Base-by-base conservation (phyloP, 30 jellyfish, hydroid and myxozoan species). In the Mastigias papua region DNA sequence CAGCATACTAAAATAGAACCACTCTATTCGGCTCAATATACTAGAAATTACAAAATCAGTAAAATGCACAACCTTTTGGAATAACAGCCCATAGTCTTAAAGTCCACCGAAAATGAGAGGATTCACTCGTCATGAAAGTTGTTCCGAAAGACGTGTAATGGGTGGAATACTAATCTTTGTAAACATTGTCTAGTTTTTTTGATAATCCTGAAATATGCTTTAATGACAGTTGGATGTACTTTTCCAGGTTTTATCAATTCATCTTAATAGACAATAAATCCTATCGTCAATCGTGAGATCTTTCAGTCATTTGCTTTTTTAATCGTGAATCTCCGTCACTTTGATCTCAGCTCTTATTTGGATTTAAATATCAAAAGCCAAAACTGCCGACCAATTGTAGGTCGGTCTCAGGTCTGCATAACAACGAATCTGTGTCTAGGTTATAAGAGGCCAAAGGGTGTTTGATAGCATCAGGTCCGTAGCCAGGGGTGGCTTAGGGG, bases 221-320 rank as follows among this genome's bases (percentile, higher is more conserved):
- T 34, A 48, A 73, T 2, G 34, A 73, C 49, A 51, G 10, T 8
- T n/a, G 84, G 84, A 73, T 73, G 35, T 34, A 73, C 34, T 34
- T 73, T 73, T 11, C 84, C 84, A 17, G 84, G 84, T 9, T 34
- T 73, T 28, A 46, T 50, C 77, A 35, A 73, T 73, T 73, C 84
- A 73, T 29, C 30, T 48, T 11, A 34, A 73, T 21, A 34, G 64
- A 27, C 71, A 51, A 26, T 15, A 26, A 37, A 26, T 73, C 84
- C 84, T 17, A 11, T 27, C 66, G 65, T 33, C 46, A 73, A 2
- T 33, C 67, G 35, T 50, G 35, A 62, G 64, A 73, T 73, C 67
- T 50, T 30, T 37, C 33, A 46, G 46, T 73, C 67, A 25, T 26
- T 21, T 46, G 34, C 11, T 46, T 46, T 26, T 65, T 65, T 26